phyloP scores from a whole-genome alignment of 2,797 vertebrate genomes.

The Cyclura pinguis region DNA sequence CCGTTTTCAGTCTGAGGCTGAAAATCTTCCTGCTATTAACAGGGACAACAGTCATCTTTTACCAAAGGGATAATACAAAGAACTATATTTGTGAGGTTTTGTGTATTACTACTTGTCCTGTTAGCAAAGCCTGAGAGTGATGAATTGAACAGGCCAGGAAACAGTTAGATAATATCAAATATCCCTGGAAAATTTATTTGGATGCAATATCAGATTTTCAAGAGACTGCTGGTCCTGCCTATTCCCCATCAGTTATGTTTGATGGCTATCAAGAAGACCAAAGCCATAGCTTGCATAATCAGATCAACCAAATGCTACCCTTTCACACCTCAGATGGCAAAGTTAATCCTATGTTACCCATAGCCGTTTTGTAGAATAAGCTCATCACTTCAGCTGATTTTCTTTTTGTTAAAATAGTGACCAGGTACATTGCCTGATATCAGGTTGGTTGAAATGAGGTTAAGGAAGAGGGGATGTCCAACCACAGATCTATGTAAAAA shows the following conservation, averaged over 20 bases:
- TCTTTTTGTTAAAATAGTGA: not conserved
- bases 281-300: not conserved
- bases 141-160: not conserved
- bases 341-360: not conserved
- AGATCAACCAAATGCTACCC: constrained; percentile 15
- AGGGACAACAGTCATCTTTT: not conserved
- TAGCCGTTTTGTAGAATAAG: not conserved
- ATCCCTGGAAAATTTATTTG: not conserved
- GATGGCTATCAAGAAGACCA: rapidly evolving
- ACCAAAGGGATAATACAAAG: constrained; percentile 8
- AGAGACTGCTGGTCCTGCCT: constrained; percentile 1
- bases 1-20: not conserved
- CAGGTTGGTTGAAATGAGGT: not conserved
- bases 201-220: constrained; percentile 23
- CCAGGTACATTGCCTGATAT: not conserved
- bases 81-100: constrained; percentile 28
- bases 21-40: constrained; percentile 1
- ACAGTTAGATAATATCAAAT: not conserved
- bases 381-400: not conserved
- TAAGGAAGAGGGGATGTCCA: rapidly evolving
- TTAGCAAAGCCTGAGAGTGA: constrained; percentile 1
- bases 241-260: not conserved
- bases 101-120: rapidly evolving
- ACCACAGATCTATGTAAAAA: not conserved
- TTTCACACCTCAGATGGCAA: not conserved